Evolutionary conservation across 64 coral and sea anemone genomes (phyloP).

Genomic region (Pocillopora damicornis): DNA sequence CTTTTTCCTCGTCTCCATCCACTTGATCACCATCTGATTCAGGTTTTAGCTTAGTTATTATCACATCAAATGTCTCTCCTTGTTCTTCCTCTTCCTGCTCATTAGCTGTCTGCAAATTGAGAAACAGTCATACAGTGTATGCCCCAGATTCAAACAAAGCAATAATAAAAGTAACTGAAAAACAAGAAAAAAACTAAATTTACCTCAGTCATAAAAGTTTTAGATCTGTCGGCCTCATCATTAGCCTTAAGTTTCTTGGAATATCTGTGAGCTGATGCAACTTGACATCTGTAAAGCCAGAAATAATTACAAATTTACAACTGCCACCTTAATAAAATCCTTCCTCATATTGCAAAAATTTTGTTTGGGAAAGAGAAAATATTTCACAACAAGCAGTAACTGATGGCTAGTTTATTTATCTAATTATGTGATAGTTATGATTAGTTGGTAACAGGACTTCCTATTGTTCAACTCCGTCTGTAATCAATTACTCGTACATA

Average conservation of each 20-base stretch:
- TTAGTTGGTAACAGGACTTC: no score
- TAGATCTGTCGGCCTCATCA: background rate
- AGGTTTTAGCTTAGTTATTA: constrained; percentile 84
- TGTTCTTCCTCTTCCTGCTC: constrained; percentile 40
- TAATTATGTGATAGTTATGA: no score
- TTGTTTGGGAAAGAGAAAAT: no score
- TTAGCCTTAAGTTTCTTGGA: constrained; percentile 11
- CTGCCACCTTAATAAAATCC: background rate
- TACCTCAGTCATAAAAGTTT: constrained; percentile 62
- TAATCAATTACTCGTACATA: no score
- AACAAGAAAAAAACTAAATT: background rate
- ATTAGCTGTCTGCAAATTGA: constrained; percentile 18
- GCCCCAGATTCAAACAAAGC: no score
- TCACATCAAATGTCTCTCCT: constrained; percentile 86
- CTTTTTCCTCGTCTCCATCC: constrained; percentile 11
- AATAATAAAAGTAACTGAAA: no score
- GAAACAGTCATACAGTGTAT: background rate
- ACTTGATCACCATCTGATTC: constrained; percentile 3
- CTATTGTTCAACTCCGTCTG: no score
- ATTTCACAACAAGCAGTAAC: no score
- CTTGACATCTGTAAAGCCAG: constrained; percentile 56
- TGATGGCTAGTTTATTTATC: no score
- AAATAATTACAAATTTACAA: background rate
- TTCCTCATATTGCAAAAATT: no score
- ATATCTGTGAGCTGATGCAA: constrained; percentile 57